A percentile compares a stretch with the other conserved stretches of the same genome.
Conservation (phyloP, 2,888 invertebrate genomes). For the Agriotes lineatus region DNA sequence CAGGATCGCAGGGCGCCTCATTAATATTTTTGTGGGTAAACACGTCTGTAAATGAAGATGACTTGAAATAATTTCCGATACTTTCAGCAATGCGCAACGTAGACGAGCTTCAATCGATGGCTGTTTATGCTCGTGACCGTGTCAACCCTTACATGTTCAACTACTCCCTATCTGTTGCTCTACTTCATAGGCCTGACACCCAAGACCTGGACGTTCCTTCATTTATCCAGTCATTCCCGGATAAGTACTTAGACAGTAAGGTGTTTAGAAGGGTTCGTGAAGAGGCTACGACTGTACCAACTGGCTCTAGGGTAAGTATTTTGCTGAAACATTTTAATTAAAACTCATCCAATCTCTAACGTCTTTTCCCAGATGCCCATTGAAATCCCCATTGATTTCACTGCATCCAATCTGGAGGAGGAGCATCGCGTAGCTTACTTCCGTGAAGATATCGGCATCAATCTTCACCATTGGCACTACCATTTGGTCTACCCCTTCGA, state of each 20-base stretch:
- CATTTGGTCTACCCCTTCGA: constrained; percentile 88
- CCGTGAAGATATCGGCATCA: constrained; percentile 87
- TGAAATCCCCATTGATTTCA: constrained; percentile 79
- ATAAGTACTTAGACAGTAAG: constrained; percentile 83
- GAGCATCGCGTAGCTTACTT: constrained; percentile 88
- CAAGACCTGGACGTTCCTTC: constrained; percentile 78
- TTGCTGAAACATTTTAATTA: not conserved
- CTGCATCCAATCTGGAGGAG: constrained; percentile 79
- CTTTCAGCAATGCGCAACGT: constrained; percentile 76
- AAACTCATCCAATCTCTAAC: too few species aligned
- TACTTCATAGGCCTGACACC: constrained; percentile 81
- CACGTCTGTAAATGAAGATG: constrained; percentile 37
- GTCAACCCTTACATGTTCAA: constrained; percentile 86
- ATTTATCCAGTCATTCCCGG: constrained; percentile 83
- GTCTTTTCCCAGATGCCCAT: constrained; percentile 71
- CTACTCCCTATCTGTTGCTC: constrained; percentile 81
- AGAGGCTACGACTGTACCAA: constrained; percentile 73
- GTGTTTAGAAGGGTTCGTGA: constrained; percentile 79
- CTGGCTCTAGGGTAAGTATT: constrained; percentile 72
- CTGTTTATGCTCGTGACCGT: constrained; percentile 78
- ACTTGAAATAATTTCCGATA: too few species aligned
- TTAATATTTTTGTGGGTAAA: constrained; percentile 77
- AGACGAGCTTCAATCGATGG: constrained; percentile 79
- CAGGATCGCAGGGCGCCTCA: constrained; percentile 77
- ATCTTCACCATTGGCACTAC: constrained; percentile 94